Conservation (phyloP, 2,797 vertebrate genomes). For the Ptychobarbus kaznakovi region DNA sequence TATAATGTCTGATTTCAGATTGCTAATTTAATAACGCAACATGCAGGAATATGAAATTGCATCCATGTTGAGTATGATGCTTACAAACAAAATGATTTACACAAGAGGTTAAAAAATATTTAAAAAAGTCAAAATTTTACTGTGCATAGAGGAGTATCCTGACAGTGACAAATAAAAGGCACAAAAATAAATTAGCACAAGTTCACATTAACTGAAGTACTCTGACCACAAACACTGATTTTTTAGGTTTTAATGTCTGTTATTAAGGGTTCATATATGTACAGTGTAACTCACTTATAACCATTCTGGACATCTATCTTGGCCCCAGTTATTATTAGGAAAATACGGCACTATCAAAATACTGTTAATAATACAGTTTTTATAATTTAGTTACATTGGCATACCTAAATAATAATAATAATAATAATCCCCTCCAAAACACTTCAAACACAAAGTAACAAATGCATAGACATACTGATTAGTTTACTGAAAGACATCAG, state of each 20-base stretch:
- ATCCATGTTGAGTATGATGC: neutral
- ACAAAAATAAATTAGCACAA: slow-evolving; percentile 37
- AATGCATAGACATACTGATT: slow-evolving; percentile 19
- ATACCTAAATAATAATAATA: neutral
- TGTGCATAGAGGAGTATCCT: slow-evolving; percentile 36
- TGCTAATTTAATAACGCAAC: neutral
- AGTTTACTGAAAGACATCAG: neutral
- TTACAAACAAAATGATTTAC: slow-evolving; percentile 5
- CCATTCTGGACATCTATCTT: neutral
- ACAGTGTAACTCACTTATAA: slow-evolving; percentile 2
- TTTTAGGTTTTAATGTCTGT: neutral
- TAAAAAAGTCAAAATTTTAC: slow-evolving; percentile 29
- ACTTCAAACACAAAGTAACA: slow-evolving; percentile 7
- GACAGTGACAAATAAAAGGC: slow-evolving; percentile 44
- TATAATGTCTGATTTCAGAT: neutral
- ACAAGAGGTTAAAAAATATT: neutral
- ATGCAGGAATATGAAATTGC: neutral
- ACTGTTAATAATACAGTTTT: slow-evolving; percentile 9
- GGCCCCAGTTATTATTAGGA: neutral
- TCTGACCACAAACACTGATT: slow-evolving; percentile 17
- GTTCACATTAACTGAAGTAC: slow-evolving; percentile 14
- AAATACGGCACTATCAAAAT: slow-evolving; percentile 33
- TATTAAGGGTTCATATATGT: slow-evolving; percentile 9
- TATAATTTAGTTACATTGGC: neutral
- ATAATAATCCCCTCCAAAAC: neutral